phyloP scores from a whole-genome alignment of 2,888 invertebrate genomes.

The Sminthurides aquaticus region DNA sequence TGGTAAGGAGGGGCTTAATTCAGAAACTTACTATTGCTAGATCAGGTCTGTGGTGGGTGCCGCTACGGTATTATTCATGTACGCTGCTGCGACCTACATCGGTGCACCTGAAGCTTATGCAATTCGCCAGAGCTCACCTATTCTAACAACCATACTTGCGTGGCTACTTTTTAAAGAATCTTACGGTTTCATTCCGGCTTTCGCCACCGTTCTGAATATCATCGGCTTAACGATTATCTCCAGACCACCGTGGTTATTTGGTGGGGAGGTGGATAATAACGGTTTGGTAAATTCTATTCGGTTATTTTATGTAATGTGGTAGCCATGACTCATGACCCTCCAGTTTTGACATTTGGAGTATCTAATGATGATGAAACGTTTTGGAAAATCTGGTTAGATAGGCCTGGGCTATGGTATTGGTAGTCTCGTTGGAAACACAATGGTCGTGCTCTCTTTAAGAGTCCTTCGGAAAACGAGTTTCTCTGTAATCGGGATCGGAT shows the following conservation, averaged over 20 bases:
- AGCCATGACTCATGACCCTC: neutral
- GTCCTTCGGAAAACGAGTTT: neutral
- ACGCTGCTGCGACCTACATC: neutral
- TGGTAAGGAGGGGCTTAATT: neutral
- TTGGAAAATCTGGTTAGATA: neutral
- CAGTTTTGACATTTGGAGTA: neutral
- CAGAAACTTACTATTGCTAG: neutral
- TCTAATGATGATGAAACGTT: neutral
- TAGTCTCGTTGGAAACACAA: neutral
- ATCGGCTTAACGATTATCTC: neutral
- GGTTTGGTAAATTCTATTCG: neutral
- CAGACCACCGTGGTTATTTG: neutral
- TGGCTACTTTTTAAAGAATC: neutral
- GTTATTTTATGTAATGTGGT: too few species aligned
- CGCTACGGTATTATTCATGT: neutral
- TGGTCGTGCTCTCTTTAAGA: neutral
- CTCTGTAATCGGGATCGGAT: neutral
- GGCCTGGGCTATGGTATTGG: neutral
- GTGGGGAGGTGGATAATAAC: neutral
- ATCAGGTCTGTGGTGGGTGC: neutral
- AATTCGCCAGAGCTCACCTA: neutral
- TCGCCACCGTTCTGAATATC: neutral
- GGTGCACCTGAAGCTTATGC: neutral
- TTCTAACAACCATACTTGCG: neutral
- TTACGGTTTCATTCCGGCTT: neutral